phyloP scores from a whole-genome alignment of 1,140 invertebrate species.

The Archivesica marissinica region DNA sequence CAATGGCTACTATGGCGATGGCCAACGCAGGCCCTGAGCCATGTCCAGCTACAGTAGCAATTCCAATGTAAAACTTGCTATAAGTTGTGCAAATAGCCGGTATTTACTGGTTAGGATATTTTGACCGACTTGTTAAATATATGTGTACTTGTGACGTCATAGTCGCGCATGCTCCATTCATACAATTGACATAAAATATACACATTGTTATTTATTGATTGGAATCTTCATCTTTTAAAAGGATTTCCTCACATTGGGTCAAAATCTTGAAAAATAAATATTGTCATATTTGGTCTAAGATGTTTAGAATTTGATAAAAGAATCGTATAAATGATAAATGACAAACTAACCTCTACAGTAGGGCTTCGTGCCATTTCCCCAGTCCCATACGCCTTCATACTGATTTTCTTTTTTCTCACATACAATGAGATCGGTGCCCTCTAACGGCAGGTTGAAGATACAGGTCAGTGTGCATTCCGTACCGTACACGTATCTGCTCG shows the following conservation, averaged over 20 bases:
- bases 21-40: neutral
- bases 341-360: constrained; percentile 18
- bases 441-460: neutral
- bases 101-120: neutral
- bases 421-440: constrained; percentile 14
- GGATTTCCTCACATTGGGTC: neutral
- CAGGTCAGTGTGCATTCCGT: constrained; percentile 6
- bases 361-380: constrained; percentile 7
- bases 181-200: no score
- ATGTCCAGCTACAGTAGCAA: no score
- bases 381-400: constrained; percentile 20
- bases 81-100: no score
- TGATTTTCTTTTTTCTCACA: constrained; percentile 33
- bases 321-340: neutral
- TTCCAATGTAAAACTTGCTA: no score
- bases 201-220: neutral
- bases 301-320: neutral
- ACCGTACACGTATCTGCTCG: neutral
- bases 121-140: no score
- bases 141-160: no score
- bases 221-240: neutral
- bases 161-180: no score
- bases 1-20: neutral
- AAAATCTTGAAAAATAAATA: neutral
- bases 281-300: neutral